Base-by-base conservation (phyloP, 64 coral and sea anemone species). In the Montipora efflorescens region DNA sequence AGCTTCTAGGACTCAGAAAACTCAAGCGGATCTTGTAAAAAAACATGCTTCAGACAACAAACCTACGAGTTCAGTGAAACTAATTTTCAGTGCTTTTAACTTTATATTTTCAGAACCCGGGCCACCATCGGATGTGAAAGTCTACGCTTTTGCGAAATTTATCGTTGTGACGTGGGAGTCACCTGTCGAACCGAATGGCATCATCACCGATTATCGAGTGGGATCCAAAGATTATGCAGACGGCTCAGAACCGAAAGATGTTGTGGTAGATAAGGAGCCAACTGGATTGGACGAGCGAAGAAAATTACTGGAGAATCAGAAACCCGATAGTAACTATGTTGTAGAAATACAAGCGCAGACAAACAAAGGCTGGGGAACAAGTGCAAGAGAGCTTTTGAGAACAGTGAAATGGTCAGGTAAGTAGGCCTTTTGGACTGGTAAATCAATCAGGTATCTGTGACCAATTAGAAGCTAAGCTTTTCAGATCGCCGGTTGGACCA, bases 161-260 rank as follows among this genome's bases (percentile, higher is more conserved):
- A 93, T 93, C 76, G 36, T 93, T 62, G 83, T 87, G 50, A 78
- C 75, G 6, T 93, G 92, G 92, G 51, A 87, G 49, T 5, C 69
- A 18, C 92, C 92, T 14, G 0, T 9, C 0, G 61, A 93, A 81
- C 85, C 77, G 3, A 93, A 93, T 74, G 92, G 92, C 25, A 71
- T 93, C 18, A 78, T 93, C n/a, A 80, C 77, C 28, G 48, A 78
- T 10, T 93, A 88, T 57, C 66, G 13, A 22, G 66, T 88, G 15
- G 84, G 73, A 15, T 85, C 92, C 12, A 59, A 64, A 0, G 14
- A 87, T 46, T 79, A 79, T 22, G 0, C 3, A 15, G 75, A 78
- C 13, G 53, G 53, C 10, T 59, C 77, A 0, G 44, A 81, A 6
- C 45, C 59, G 0, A 16, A 67, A 3, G 67, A 71, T 25, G 7